Base-by-base conservation (phyloP, 64 coral and sea anemone genomes). In the Orbicella faveolata region DNA sequence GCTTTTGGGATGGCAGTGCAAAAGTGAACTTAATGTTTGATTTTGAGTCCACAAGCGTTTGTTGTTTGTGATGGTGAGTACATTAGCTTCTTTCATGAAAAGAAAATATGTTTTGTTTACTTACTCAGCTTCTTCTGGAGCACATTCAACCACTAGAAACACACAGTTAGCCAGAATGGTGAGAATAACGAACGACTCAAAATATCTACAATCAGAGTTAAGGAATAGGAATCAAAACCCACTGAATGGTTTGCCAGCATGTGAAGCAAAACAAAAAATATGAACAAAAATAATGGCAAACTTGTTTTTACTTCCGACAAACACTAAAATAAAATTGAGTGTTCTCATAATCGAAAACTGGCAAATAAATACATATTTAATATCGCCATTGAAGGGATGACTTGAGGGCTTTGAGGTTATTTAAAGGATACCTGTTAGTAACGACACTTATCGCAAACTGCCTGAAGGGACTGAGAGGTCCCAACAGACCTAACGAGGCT, bases 81-180 rank as follows among this genome's bases (percentile, higher is more conserved):
- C 15, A 16, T 59, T 59, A 16, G 55, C 15, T 59, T 15, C 55
- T 12, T 59, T 51, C 12, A 79, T 79, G 1, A 37, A 21, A 79
- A 79, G 6, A 51, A 83, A 52, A 83, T 19, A 34, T 10, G 2
- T 36, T 63, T 83, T 23, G 19, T 68, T 88, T 2, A 96, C 94
- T 88, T 73, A 96, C 94, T 96, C 94, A 23, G 90, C 90, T 96
- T 96, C 94, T 37, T 96, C 94, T n/a, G 94, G 94, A 12, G 85
- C 90, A 41, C 88, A 54, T 55, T 96, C 85, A 35, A 96, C 69
- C 5, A 89, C 94, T 17, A 96, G 87, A 65, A 93, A 87, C 1
- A 93, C 90, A 63, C 94, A 96, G 91, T 96, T 96, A 21, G 79
- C 68, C 12, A 96, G 66, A 44, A 96, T 96, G 26, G 93, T 83